Conservation (phyloP, 2,113 vertebrate genomes). For the Bufo gargarizans region DNA sequence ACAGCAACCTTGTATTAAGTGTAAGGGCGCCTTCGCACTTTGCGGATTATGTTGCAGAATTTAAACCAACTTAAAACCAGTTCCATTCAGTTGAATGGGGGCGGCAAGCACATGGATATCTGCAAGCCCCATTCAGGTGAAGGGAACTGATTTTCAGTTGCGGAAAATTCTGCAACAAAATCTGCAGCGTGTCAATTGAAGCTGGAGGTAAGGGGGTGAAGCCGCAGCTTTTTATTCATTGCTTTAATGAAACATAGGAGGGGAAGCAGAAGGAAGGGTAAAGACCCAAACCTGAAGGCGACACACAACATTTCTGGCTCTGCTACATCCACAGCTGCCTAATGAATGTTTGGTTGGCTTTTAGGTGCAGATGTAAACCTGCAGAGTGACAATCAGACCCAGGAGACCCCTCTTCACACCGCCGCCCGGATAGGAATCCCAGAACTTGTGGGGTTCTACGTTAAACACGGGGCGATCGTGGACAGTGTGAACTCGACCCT, state of each 20-base stretch:
- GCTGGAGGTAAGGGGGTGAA: not conserved
- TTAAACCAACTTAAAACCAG: too few species aligned
- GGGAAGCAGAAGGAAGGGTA: not conserved
- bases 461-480: slow-evolving; percentile 79
- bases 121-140: too few species aligned
- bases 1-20: too few species aligned
- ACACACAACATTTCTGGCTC: too few species aligned
- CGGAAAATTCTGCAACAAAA: too few species aligned
- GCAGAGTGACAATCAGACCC: slow-evolving; percentile 79
- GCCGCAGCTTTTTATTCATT: not conserved
- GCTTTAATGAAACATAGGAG: not conserved
- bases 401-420: slow-evolving; percentile 87
- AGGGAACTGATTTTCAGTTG: too few species aligned
- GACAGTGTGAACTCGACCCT: slow-evolving; percentile 79
- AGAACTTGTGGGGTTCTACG: slow-evolving; percentile 83
- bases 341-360: not conserved
- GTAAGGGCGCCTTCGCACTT: too few species aligned
- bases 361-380: slow-evolving; percentile 87
- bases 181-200: not conserved
- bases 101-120: too few species aligned
- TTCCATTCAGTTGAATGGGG: too few species aligned
- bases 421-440: slow-evolving; percentile 83
- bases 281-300: not conserved
- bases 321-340: too few species aligned
- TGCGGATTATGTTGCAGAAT: too few species aligned